Base-by-base conservation (phyloP, 37 sponge, comb jelly and placozoan species). In the Ianthella basta region DNA sequence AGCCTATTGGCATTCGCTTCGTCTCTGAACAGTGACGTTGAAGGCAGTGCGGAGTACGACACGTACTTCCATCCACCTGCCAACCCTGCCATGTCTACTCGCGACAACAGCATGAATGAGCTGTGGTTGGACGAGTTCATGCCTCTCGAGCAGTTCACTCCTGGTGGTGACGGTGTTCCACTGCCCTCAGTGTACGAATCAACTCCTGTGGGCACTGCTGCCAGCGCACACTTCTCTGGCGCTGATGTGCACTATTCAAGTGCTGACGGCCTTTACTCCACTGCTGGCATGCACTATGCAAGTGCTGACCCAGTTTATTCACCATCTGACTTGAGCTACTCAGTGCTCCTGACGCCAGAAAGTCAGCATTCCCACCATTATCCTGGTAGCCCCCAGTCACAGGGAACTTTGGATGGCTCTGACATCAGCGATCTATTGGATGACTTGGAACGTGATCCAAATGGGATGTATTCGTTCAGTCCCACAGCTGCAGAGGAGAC, bases 341-440 rank as follows among this genome's bases (percentile, higher is more conserved):
- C 78, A 3, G 37, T 75, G 14, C 25, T 36, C n/a, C 15, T 32
- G 38, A 27, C 72, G 5, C 78, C 53, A 20, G 53, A 21, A 12
- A 38, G 37, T 2, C 38, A 50, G 18, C 20, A 40, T n/a, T 19
- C 54, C 23, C 12, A 24, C 33, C 40, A 24, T 10, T 13, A 75
- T 15, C 78, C 78, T 13, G 23, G 38, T 10, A 75, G 78, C 40
- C 78, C 78, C 4, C 78, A 75, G 2, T 75, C 78, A 32, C 21
- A 50, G 16, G 32, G 38, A 18, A 25, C 78, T 24, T 12, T 53
- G 44, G 78, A 75, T 13, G 54, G 54, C 20, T 53, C 44, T 1
- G 54, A 75, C 54, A n/a, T 75, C 54, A 50, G 54, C 54, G 54
- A 75, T 50, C 25, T 75, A 1, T 36, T 75, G 78, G 78, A 75